Evolutionary conservation across 2,113 vertebrate genomes (phyloP).

Genomic region (Tupaia tana): DNA sequence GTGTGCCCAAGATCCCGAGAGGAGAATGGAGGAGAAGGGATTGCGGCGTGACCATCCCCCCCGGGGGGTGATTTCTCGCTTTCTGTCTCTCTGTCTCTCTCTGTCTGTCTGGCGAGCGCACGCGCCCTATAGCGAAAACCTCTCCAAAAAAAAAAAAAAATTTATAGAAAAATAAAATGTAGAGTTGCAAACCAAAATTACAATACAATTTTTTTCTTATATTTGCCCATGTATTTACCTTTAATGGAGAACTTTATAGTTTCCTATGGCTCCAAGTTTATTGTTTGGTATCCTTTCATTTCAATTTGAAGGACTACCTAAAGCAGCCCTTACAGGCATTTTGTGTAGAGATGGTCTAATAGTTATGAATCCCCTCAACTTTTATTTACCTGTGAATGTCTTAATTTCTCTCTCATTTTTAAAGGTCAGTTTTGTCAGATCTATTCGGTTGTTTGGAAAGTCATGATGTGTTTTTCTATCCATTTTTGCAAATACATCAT

Average conservation of each 20-base stretch:
- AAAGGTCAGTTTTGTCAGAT: background rate
- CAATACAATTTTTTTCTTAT: background rate
- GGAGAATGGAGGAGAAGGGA: too few species aligned
- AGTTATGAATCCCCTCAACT: background rate
- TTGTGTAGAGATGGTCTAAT: background rate
- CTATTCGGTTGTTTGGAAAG: too few species aligned
- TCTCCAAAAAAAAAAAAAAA: too few species aligned
- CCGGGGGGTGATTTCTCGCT: too few species aligned
- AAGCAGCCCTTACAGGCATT: background rate
- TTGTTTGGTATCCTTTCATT: background rate
- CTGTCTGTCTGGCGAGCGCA: too few species aligned
- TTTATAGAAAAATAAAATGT: background rate
- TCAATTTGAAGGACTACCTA: background rate
- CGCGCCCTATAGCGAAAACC: too few species aligned
- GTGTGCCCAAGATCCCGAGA: too few species aligned
- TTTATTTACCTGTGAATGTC: background rate
- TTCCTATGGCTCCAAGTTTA: background rate
- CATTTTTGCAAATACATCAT: too few species aligned
- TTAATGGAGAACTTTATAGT: background rate
- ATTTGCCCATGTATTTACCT: background rate
- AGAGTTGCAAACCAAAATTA: background rate
- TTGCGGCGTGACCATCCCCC: too few species aligned
- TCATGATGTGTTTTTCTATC: too few species aligned
- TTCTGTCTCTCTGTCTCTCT: too few species aligned
- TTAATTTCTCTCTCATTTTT: background rate